A percentile compares a stretch with the other conserved stretches of the same genome.
phyloP scores from a whole-genome alignment of 2,888 invertebrate genomes.

The Leucophora obtusa region DNA sequence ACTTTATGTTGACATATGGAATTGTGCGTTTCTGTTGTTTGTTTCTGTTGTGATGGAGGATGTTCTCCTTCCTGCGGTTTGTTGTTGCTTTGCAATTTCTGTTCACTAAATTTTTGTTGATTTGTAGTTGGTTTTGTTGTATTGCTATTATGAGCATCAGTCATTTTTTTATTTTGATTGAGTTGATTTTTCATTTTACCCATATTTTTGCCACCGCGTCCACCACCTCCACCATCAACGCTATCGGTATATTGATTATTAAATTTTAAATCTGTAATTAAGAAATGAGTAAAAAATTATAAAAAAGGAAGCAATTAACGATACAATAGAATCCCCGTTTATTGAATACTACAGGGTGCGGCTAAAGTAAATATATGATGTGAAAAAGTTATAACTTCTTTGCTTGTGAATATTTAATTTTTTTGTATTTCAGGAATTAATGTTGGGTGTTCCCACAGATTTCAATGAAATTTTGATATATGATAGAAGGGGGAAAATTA shows the following conservation, averaged over 20 bases:
- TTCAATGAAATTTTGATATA: no score
- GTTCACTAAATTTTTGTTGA: constrained; percentile 4
- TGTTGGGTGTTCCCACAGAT: no score
- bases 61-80: not conserved
- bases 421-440: no score
- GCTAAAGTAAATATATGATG: no score
- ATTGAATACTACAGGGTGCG: no score
- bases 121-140: constrained; percentile 28
- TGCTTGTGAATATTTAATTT: no score
- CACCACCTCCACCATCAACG: constrained; percentile 23
- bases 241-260: constrained; percentile 18
- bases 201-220: no score
- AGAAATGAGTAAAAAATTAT: not conserved
- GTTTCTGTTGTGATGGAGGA: not conserved
- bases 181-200: constrained; percentile 35
- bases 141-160: constrained; percentile 57
- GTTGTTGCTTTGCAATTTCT: constrained; percentile 11
- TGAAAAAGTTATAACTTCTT: no score
- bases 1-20: constrained; percentile 4
- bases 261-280: constrained; percentile 40
- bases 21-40: constrained; percentile 49
- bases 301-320: no score
- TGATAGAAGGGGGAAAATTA: no score
- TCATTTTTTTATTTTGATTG: constrained; percentile 23
- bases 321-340: no score